Evolutionary conservation across 1,140 invertebrate genomes (phyloP).

Genomic region (Bombus breviceps): DNA sequence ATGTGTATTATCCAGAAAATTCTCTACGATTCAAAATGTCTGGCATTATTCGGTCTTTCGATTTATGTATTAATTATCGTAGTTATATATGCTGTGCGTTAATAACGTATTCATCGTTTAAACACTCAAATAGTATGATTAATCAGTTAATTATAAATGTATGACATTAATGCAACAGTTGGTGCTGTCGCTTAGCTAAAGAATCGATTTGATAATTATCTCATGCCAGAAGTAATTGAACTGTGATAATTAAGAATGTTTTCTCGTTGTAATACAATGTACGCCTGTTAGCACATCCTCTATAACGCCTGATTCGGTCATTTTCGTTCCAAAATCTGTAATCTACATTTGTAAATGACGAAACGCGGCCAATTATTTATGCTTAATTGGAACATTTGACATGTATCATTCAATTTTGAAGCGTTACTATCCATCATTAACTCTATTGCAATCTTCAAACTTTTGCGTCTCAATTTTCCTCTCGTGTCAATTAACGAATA

Average conservation of each 20-base stretch:
- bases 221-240: neutral
- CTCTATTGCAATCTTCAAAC: neutral
- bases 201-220: neutral
- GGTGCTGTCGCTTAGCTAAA: neutral
- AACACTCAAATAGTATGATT: no score
- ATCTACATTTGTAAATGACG: neutral
- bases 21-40: neutral
- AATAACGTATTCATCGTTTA: neutral
- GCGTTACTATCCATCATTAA: neutral
- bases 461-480: neutral
- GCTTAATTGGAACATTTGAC: neutral
- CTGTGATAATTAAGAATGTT: neutral
- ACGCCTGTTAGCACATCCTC: rapidly evolving
- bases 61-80: neutral
- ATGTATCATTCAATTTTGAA: neutral
- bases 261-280: neutral
- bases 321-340: neutral
- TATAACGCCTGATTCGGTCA: neutral
- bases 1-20: neutral
- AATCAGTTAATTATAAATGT: slow-evolving; percentile 3
- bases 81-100: neutral
- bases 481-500: no score
- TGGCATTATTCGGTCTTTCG: neutral
- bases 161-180: neutral
- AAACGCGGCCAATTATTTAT: neutral